These are phyloP conservation scores for Cladopsammia gracilis DNA, from an alignment of 64 coral and sea anemone species.

Conservation along the genomic window DNA sequence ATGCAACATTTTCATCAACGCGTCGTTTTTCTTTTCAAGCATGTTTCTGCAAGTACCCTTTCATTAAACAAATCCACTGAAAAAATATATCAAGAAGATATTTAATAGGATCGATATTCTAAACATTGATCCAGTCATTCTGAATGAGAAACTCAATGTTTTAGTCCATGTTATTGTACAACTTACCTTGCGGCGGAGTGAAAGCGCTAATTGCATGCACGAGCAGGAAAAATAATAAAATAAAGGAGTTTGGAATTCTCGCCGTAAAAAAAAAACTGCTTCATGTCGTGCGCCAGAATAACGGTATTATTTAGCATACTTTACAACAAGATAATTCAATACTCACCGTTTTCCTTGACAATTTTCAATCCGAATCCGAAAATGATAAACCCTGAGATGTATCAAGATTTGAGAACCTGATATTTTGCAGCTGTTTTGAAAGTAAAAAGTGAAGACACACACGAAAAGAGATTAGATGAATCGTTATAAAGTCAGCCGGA, in stretches of 20 bases:
- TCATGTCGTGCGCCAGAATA: too few species aligned
- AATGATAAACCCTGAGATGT: background rate
- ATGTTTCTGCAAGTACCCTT: background rate
- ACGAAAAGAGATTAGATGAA: background rate
- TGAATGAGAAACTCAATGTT: too few species aligned
- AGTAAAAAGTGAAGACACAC: background rate
- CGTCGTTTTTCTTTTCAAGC: background rate
- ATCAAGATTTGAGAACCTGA: background rate
- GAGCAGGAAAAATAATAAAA: too few species aligned
- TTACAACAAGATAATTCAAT: background rate
- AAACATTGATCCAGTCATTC: background rate
- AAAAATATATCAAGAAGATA: background rate
- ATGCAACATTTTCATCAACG: too few species aligned
- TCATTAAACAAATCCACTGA: background rate
- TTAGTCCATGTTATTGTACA: too few species aligned
- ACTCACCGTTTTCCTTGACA: background rate
- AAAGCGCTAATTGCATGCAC: too few species aligned
- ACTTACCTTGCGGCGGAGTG: too few species aligned
- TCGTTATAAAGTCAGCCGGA: background rate
- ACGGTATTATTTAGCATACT: background rate
- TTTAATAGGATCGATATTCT: background rate
- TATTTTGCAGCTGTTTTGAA: background rate
- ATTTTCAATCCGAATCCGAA: background rate
- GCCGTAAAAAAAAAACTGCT: too few species aligned
- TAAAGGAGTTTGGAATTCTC: too few species aligned